Conservation (phyloP, 2,888 invertebrate genomes). For the Dichetophora obliterata region DNA sequence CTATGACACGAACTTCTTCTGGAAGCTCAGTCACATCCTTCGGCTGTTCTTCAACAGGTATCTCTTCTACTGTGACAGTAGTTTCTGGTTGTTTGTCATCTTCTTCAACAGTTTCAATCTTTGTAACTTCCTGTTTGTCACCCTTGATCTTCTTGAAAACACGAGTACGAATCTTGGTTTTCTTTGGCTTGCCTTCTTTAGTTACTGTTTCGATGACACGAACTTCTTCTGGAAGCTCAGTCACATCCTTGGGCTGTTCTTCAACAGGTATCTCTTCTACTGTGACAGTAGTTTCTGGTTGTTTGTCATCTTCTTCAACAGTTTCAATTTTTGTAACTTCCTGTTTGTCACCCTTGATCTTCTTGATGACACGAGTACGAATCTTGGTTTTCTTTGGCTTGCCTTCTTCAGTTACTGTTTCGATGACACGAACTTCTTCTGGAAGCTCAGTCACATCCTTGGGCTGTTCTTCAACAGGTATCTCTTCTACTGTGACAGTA, state of each 20-base stretch:
- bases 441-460: conserved; percentile 19
- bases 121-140: conserved; percentile 60
- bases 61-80: conserved; percentile 55
- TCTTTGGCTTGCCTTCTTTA: conserved; percentile 59
- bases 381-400: conserved; percentile 28
- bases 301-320: conserved; percentile 35
- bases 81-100: conserved; percentile 47
- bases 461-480: conserved; percentile 26
- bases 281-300: conserved; percentile 29
- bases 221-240: conserved; percentile 65
- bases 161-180: conserved; percentile 61
- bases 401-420: conserved; percentile 32
- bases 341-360: conserved; percentile 33
- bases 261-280: conserved; percentile 35
- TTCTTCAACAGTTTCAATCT: conserved; percentile 64
- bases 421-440: conserved; percentile 32
- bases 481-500: conserved; percentile 30
- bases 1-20: conserved; percentile 62
- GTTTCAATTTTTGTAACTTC: conserved; percentile 35
- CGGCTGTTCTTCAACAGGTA: conserved; percentile 46
- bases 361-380: conserved; percentile 35
- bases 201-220: conserved; percentile 58
- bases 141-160: conserved; percentile 64
- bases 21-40: conserved; percentile 55
- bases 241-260: conserved; percentile 49